Base-by-base conservation (phyloP, 2,888 invertebrate genomes). In the Nebria salina region DNA sequence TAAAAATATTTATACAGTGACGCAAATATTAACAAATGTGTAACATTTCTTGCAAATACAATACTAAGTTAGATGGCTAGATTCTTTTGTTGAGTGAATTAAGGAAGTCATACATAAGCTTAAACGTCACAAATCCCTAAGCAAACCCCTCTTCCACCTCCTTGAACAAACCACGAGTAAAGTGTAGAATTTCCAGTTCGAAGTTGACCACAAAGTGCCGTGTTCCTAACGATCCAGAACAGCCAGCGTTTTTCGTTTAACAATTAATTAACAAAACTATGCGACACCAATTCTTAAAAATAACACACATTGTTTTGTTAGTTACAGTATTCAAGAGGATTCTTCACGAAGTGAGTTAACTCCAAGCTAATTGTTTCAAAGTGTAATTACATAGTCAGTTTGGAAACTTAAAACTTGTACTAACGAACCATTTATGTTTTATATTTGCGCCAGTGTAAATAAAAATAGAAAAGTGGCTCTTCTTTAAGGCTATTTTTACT, bases 31-130 rank as follows among this genome's bases (percentile, higher is more conserved):
- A 34, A 5, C 34, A 34, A 34, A 34, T 34, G 34, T 34, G 34
- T 34, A 34, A 5, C 34, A 4, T 34, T 34, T 5, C 34, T 34
- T 4, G 25, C 26, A 65, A 42, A 75, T 79, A 74, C 79, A 74
- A 66, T 79, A 75, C 75, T 75, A 79, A 79, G 75, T 79, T 65
- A 79, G 79, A 79, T 79, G 54, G 11, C 13, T 43, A 77, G 77
- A 72, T 72, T 72, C 72, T 72, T 42, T 34, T 11, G 72, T 54
- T 11, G 1, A 5, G 54, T 54, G 54, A 54, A 54, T 8, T 26
- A 20, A 72, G 66, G 77, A 77, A 77, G 77, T 77, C 77, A 72
- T 77, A 77, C 77, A 77, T 77, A 70, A 1, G 77, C 72, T 68
- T 26, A 11, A 34, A n/a, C 68, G 76, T 66, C 76, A 76, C 42